Evolutionary conservation across 1,140 invertebrate species (phyloP).

Genomic region (Gerris buenoi): DNA sequence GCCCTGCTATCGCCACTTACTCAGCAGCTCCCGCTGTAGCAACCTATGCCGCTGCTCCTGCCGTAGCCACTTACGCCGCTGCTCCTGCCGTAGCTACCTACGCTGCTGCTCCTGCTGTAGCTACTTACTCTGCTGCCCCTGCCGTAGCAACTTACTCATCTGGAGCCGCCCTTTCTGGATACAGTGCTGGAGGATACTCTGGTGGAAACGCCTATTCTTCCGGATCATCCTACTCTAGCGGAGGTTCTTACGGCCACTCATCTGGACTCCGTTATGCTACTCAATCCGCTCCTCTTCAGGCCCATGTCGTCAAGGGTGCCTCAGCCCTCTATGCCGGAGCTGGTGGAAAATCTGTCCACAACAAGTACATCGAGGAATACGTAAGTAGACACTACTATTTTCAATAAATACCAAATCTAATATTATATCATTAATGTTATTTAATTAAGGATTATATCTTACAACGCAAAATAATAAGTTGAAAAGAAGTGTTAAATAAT

Average conservation of each 20-base stretch:
- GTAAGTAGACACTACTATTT: constrained; percentile 18
- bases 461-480: neutral
- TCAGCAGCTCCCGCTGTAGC: constrained; percentile 7
- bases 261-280: neutral
- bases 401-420: neutral
- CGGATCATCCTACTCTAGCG: constrained; percentile 6
- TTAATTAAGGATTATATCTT: neutral
- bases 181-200: constrained; percentile 11
- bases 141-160: constrained; percentile 7
- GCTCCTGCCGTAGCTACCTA: neutral
- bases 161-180: constrained; percentile 11
- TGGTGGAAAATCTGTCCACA: constrained; percentile 17
- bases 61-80: no score
- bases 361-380: constrained; percentile 21
- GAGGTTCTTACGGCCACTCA: constrained; percentile 5
- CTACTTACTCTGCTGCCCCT: no score
- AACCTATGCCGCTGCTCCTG: constrained; percentile 7
- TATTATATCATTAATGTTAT: neutral
- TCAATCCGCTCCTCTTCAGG: neutral
- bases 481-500: neutral
- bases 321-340: constrained; percentile 8
- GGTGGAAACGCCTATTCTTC: constrained; percentile 2
- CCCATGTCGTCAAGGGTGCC: neutral
- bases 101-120: no score
- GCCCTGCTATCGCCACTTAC: constrained; percentile 8